Base-by-base conservation (phyloP, 2,113 vertebrate genomes). In the Muntiacus reevesi region DNA sequence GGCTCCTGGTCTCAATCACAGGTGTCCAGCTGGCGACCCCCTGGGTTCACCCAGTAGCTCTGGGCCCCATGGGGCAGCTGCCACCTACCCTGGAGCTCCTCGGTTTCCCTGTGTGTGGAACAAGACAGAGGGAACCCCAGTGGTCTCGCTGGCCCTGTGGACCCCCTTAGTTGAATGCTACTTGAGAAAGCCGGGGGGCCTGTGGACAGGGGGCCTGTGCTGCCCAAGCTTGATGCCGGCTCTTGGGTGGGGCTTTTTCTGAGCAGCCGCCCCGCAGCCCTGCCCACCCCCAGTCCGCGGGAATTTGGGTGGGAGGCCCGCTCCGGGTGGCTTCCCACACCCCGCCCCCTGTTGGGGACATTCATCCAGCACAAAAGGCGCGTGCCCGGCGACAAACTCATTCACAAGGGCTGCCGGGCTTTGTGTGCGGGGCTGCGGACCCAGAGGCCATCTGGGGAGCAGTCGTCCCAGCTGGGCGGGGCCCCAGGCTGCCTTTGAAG, bases 391-490 rank as follows among this genome's bases (percentile, higher is more conserved):
- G 98, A 99, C 99, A 99, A 98, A 98, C 98, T 98, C 98, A 98
- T 99, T 99, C 98, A 98, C 92, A 98, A 0, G 95, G 98, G 97
- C 98, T 96, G 98, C 97, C 97, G 91, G 97, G 98, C 98, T 98
- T 99, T 99, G 99, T 99, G 98, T 98, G 78, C 90, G n/a, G 97
- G 98, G 95, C 87, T 97, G 97, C 5, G 19, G 92, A 98, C 98
- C 99, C 98, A 99, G 99, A 98, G 99, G 98, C 99, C 99, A 99
- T 99, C 99, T 99, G 99, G 99, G 99, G 98, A 97, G 98, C 98
- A 98, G 57, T 14, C 19, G 7, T 76, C 95, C 52, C 93, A 43
- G 85, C 3, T 25, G 96, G 91, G 47, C 23, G 76, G 85, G 74
- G 60, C 62, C 86, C 47, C 43, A 45, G 19, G 95, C 60, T 16